Base-by-base conservation (phyloP, 2,113 vertebrate genomes). In the Xenotilapia longispinis region DNA sequence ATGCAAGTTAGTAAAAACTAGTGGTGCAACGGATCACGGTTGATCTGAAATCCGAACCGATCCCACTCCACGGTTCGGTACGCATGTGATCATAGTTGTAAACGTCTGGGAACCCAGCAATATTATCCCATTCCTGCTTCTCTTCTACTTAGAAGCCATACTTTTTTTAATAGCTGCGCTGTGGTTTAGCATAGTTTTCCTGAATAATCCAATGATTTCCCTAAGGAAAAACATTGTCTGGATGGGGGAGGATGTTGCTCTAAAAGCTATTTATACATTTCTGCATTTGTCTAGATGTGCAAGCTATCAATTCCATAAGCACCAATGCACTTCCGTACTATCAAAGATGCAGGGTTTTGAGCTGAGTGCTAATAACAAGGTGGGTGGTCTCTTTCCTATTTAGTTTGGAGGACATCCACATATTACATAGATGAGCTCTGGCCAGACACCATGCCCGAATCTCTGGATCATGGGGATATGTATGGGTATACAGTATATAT, bases 21-120 rank as follows among this genome's bases (percentile, higher is more conserved):
- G 55, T 58, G 55, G 55, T 28, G 55, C 55, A 9, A 58, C 3
- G 13, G 55, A 28, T 28, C 55, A 28, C 2, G 26, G 26, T 28
- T 58, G 23, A 58, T 15, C 4, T 0, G 3, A 58, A 58, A 9
- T 58, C 55, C 2, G 23, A 58, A 58, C 55, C 1, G 23, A 58
- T 28, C 3, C 55, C 23, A 58, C 23, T 58, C 55, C 55, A 58
- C 23, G 2, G 55, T 28, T 15, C 0, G 1, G 55, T 58, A 58
- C 0, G 23, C 3, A 57, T 0, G 3, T 28, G 13, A 58, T 58
- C 21, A 45, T 15, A 26, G 5, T 38, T 21, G 19, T 68, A 68
- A 68, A 68, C 2, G 0, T 38, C 19, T 2, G 0, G 33, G 6
- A 60, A 63, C 58, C 31, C 28, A 63, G 58, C 58, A 63, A 33